phyloP scores from a whole-genome alignment of 2,113 vertebrate species.

The Gracilinanus agilis region DNA sequence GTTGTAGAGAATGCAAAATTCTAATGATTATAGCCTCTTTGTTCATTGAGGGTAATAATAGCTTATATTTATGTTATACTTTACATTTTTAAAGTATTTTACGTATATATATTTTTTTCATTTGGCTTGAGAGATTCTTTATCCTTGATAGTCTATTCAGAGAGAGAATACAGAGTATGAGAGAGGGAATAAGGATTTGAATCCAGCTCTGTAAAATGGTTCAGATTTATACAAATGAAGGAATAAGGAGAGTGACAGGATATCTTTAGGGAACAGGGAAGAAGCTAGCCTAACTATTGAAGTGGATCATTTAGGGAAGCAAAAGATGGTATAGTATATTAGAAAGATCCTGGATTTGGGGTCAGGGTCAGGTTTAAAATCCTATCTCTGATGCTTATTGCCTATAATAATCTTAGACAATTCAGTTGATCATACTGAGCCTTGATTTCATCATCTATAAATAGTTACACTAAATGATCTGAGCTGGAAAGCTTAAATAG shows the following conservation, averaged over 20 bases:
- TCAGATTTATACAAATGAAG: neutral
- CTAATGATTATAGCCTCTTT: neutral
- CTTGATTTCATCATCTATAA: neutral
- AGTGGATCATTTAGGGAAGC: neutral
- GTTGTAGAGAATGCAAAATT: neutral
- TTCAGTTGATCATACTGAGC: neutral
- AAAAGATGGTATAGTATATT: neutral
- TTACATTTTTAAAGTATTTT: neutral
- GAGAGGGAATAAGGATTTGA: neutral
- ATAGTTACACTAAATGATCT: neutral
- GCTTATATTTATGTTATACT: neutral
- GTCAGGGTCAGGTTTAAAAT: neutral
- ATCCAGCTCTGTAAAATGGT: neutral
- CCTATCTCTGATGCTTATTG: neutral
- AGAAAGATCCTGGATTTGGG: neutral
- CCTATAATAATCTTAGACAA: neutral
- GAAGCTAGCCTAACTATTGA: neutral
- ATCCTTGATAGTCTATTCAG: neutral
- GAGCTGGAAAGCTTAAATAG: neutral
- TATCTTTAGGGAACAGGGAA: neutral
- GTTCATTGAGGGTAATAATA: neutral
- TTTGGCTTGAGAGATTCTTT: neutral
- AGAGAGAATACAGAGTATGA: neutral
- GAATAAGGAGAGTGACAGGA: neutral
- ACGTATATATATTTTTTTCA: neutral